phyloP scores from a whole-genome alignment of 2,113 vertebrate genomes.

The Piliocolobus tephrosceles region DNA sequence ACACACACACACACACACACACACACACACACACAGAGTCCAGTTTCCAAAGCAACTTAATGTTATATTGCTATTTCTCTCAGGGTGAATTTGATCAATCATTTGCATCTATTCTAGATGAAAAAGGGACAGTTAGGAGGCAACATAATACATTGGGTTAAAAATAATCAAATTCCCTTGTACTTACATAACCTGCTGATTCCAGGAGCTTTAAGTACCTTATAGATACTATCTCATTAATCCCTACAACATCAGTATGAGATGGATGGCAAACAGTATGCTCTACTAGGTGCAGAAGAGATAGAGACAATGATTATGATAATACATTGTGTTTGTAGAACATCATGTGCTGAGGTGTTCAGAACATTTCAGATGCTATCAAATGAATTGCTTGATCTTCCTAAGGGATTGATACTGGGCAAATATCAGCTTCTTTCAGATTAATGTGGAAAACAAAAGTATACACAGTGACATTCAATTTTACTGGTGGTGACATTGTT shows the following conservation, averaged over 20 bases:
- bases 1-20: not conserved
- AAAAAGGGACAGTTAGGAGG: not conserved
- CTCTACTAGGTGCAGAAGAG: not conserved
- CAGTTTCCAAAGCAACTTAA: conserved; percentile 17
- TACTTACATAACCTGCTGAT: conserved; percentile 33
- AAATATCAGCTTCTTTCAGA: not conserved
- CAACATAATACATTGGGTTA: not conserved
- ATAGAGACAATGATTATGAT: conserved; percentile 2
- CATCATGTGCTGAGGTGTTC: not conserved
- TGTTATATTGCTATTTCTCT: conserved; percentile 10
- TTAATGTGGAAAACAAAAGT: not conserved
- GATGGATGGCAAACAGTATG: not conserved
- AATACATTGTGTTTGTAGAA: not conserved
- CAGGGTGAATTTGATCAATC: conserved; percentile 8
- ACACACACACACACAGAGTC: not conserved
- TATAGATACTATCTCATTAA: conserved; percentile 57
- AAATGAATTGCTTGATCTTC: conserved; percentile 17
- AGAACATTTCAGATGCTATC: conserved; percentile 47
- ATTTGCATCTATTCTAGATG: not conserved
- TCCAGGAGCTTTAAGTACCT: conserved; percentile 48
- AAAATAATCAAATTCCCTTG: conserved; percentile 58
- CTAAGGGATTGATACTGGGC: not conserved
- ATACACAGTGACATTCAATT: not conserved
- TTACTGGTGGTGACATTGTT: not conserved
- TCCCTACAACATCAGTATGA: conserved; percentile 22